phyloP scores from a whole-genome alignment of 2,797 vertebrate species.

The Euthynnus affinis region DNA sequence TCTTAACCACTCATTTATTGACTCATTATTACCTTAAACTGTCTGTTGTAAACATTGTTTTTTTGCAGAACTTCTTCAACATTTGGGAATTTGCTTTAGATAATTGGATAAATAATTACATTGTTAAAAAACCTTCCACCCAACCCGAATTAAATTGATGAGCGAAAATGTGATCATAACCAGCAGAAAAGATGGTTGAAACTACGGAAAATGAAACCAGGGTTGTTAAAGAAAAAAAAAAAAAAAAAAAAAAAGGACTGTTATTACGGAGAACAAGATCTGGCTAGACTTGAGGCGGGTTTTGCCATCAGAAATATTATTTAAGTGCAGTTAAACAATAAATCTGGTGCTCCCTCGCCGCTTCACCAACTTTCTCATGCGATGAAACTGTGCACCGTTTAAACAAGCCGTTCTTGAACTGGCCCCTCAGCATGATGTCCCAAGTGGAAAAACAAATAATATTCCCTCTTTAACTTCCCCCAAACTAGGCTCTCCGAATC shows the following conservation, averaged over 20 bases:
- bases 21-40: background rate
- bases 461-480: background rate
- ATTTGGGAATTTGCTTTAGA: background rate
- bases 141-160: background rate
- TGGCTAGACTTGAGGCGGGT: background rate
- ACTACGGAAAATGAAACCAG: no score
- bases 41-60: slow-evolving; percentile 2
- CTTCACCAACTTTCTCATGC: background rate
- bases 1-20: background rate
- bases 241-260: no score
- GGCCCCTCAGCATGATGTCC: no score
- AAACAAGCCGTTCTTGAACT: no score
- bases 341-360: no score
- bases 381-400: no score
- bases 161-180: no score
- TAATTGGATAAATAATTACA: background rate
- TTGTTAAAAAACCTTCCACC: background rate
- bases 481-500: background rate
- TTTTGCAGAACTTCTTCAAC: background rate
- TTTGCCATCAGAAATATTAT: background rate
- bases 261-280: background rate
- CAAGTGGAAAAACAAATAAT: background rate
- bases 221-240: no score
- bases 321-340: background rate
- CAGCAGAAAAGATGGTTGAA: no score